These are phyloP conservation scores for Holotrichia oblita DNA, from an alignment of 1,140 invertebrate species.

Conservation along the genomic window DNA sequence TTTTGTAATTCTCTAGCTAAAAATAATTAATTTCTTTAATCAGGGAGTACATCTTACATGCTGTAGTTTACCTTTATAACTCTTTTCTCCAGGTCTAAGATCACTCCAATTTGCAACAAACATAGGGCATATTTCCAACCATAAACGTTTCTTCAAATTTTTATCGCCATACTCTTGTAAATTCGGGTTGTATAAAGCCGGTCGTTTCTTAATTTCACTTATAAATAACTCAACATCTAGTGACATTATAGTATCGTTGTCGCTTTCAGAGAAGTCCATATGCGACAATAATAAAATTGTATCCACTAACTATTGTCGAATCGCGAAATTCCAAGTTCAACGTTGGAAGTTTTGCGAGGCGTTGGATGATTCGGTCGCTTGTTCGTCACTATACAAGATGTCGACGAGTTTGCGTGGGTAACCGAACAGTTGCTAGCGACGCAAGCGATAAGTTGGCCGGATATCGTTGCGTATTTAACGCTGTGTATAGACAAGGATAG, in stretches of 20 bases:
- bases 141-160: not conserved
- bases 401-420: not conserved
- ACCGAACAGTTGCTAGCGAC: not conserved
- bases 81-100: not conserved
- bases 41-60: too few species aligned
- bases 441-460: too few species aligned
- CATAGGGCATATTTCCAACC: not conserved
- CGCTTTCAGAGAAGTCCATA: too few species aligned
- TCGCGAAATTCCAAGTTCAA: too few species aligned
- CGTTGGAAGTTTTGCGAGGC: too few species aligned
- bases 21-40: not conserved
- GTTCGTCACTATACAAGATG: not conserved
- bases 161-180: not conserved
- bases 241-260: not conserved
- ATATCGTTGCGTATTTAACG: too few species aligned
- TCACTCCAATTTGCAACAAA: not conserved
- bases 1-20: constrained; percentile 30
- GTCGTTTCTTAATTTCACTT: not conserved
- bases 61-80: not conserved
- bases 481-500: too few species aligned
- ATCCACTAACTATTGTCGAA: not conserved
- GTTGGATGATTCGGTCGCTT: too few species aligned
- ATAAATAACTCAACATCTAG: not conserved
- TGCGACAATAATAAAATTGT: not conserved
- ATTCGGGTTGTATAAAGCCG: not conserved